phyloP scores from a whole-genome alignment of 2,113 vertebrate genomes.

The Leptosomus discolor region DNA sequence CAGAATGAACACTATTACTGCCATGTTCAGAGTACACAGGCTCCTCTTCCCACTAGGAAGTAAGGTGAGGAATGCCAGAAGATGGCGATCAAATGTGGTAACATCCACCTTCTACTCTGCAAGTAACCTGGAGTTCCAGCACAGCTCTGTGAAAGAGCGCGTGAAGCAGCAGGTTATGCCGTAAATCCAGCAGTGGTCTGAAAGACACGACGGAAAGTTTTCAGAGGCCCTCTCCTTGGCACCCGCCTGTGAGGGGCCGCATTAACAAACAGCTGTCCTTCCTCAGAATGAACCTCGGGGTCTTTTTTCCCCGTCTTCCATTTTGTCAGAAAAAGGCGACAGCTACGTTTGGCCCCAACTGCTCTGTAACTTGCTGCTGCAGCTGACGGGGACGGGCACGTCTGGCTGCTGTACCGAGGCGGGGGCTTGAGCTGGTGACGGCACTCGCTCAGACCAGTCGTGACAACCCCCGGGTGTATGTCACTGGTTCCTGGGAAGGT shows the following conservation, averaged over 20 bases:
- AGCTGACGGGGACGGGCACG: no score
- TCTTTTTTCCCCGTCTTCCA: not conserved
- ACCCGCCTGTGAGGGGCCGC: no score
- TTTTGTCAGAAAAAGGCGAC: not conserved
- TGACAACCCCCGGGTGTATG: not conserved
- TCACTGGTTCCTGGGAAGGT: not conserved
- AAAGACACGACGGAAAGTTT: not conserved
- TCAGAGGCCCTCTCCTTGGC: not conserved
- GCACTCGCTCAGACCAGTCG: not conserved
- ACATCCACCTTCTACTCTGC: not conserved
- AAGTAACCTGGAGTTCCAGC: not conserved
- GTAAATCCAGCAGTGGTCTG: not conserved
- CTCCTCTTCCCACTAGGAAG: no score
- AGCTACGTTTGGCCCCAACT: not conserved
- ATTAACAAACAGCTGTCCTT: not conserved
- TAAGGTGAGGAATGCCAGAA: not conserved
- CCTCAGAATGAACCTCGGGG: not conserved
- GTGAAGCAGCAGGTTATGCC: no score
- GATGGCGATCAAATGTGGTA: no score
- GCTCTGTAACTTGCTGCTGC: not conserved
- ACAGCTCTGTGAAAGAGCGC: not conserved
- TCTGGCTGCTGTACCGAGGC: not conserved
- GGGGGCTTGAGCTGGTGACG: accelerated
- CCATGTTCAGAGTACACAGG: not conserved
- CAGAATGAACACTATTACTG: no score